Conservation (phyloP, 1,140 invertebrate genomes). For the Habropoda laboriosa region DNA sequence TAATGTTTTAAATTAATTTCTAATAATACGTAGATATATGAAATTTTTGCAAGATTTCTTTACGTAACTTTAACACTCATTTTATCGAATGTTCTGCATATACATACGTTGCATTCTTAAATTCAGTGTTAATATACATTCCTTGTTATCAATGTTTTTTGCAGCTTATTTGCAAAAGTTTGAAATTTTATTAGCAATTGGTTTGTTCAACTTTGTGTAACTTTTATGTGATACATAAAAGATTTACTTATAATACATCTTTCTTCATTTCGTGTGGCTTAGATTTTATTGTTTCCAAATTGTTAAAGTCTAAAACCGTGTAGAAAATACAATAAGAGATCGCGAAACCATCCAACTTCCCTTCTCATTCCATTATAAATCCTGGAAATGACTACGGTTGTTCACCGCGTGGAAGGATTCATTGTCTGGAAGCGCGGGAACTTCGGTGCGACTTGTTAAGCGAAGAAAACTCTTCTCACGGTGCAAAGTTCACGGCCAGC, state of each 20-base stretch:
- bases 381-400: constrained; percentile 44
- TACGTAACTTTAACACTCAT: neutral
- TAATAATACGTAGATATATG: neutral
- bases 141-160: neutral
- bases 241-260: neutral
- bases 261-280: neutral
- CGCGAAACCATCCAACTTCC: constrained; percentile 49
- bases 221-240: too few relatives aligned
- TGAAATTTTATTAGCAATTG: too few relatives aligned
- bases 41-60: too few relatives aligned
- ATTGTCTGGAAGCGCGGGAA: constrained; percentile 70
- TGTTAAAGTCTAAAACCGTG: neutral
- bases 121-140: neutral
- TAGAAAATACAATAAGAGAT: constrained; percentile 36
- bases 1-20: neutral
- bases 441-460: constrained; percentile 61
- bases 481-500: constrained; percentile 69
- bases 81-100: neutral
- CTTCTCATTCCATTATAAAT: constrained; percentile 59
- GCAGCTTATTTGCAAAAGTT: neutral
- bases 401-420: constrained; percentile 56
- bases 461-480: constrained; percentile 67
- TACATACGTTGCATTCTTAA: neutral
- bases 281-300: constrained; percentile 2
- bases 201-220: too few relatives aligned